Evolutionary conservation across 2,888 invertebrate species (phyloP).

Genomic region (Aspidapion aeneum): DNA sequence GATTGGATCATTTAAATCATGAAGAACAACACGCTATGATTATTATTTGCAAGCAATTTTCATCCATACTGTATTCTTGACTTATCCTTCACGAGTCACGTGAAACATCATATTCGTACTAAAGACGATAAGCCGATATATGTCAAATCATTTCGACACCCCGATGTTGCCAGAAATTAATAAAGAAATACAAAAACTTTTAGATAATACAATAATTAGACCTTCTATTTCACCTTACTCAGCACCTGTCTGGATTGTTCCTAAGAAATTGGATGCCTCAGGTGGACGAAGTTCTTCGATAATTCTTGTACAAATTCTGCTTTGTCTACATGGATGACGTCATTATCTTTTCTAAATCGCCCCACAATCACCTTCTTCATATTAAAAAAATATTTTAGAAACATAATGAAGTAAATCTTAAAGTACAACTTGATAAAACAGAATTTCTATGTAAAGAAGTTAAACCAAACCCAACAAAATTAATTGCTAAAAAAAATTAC

Average conservation of each 20-base stretch:
- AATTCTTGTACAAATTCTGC: conserved; percentile 21
- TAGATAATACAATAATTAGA: conserved; percentile 8
- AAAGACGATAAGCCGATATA: conserved; percentile 15
- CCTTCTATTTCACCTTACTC: conserved; percentile 11
- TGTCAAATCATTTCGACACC: conserved; percentile 7
- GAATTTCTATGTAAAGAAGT: not conserved
- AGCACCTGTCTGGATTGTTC: too few species aligned
- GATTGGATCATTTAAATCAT: not conserved
- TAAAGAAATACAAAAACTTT: conserved; percentile 20
- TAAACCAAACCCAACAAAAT: too few species aligned
- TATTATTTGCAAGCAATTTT: too few species aligned
- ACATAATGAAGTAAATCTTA: conserved; percentile 15
- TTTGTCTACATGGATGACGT: conserved; percentile 25
- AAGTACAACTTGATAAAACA: conserved; percentile 2
- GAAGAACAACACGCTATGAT: not conserved
- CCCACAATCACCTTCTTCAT: conserved; percentile 21
- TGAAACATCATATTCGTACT: conserved; percentile 21
- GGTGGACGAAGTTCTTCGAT: conserved; percentile 27
- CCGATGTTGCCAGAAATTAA: conserved; percentile 18
- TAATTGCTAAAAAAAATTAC: too few species aligned
- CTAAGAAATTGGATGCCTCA: too few species aligned
- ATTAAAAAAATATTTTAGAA: conserved; percentile 21
- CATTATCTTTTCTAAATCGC: conserved; percentile 22
- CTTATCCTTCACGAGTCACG: conserved; percentile 4
- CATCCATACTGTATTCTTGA: too few species aligned